Percentiles rank a stretch among this genome's conserved stretches.
These are phyloP conservation scores for Chrysolina americana DNA, from an alignment of 2,888 invertebrate genomes.

Conservation along the genomic window DNA sequence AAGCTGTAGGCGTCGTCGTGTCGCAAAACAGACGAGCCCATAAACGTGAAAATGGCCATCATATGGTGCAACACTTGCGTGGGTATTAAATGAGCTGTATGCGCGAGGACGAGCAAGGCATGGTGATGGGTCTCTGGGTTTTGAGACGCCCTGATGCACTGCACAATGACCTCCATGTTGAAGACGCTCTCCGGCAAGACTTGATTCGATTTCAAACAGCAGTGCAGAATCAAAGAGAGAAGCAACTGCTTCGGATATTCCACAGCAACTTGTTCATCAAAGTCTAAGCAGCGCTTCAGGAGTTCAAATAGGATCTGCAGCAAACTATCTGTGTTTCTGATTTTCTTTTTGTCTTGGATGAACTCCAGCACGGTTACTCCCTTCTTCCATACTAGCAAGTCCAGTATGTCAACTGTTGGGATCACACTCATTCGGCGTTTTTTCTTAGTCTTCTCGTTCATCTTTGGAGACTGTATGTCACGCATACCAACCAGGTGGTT, in stretches of 20 bases:
- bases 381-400: conserved; percentile 81
- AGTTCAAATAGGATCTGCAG: conserved; percentile 85
- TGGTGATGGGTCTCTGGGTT: conserved; percentile 98
- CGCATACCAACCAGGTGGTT: conserved; percentile 76
- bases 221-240: conserved; percentile 82
- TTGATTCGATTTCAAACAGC: conserved; percentile 76
- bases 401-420: conserved; percentile 76
- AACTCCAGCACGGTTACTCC: conserved; percentile 87
- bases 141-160: conserved; percentile 86
- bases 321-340: conserved; percentile 77
- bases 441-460: conserved; percentile 64
- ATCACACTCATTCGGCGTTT: conserved; percentile 69
- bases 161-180: conserved; percentile 86
- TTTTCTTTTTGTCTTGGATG: conserved; percentile 87
- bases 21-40: conserved; percentile 93
- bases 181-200: conserved; percentile 71
- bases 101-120: conserved; percentile 86
- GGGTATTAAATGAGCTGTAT: conserved; percentile 84
- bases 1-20: conserved; percentile 97
- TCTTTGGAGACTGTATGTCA: conserved; percentile 69
- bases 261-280: conserved; percentile 85
- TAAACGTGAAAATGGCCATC: conserved; percentile 97
- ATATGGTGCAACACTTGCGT: conserved; percentile 92
- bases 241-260: conserved; percentile 93
- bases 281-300: conserved; percentile 82